These are phyloP conservation scores for Prenolepis imparis DNA, from an alignment of 2,888 invertebrate species.

Conservation along the genomic window DNA sequence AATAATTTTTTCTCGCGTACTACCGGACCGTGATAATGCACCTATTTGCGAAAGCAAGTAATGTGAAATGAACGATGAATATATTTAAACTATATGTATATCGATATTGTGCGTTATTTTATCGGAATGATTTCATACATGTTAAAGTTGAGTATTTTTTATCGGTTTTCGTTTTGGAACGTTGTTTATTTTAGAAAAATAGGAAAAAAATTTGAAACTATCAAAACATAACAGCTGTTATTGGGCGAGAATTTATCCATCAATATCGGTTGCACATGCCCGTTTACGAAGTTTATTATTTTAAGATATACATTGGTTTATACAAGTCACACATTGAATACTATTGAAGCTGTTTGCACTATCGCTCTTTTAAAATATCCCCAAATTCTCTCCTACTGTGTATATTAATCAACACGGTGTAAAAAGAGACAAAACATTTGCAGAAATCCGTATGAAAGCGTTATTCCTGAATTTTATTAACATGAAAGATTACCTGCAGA, in stretches of 20 bases:
- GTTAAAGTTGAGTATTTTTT: constrained; percentile 23
- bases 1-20: constrained; percentile 3
- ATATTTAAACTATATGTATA: neutral
- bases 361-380: neutral
- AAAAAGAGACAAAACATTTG: neutral
- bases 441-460: neutral
- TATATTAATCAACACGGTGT: neutral
- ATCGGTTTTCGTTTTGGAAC: constrained; percentile 30
- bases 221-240: constrained; percentile 41
- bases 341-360: constrained; percentile 19
- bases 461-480: neutral
- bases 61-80: neutral
- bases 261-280: constrained; percentile 9
- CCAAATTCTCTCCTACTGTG: neutral
- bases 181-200: constrained; percentile 40
- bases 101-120: neutral
- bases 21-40: neutral
- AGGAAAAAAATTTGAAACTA: constrained; percentile 23
- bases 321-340: constrained; percentile 36
- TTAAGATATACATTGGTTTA: constrained; percentile 42
- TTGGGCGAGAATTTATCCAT: constrained; percentile 41
- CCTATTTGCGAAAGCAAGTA: neutral
- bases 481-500: neutral
- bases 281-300: constrained; percentile 47
- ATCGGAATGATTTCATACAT: neutral